Base-by-base conservation (phyloP, 2,888 invertebrate genomes). In the Acrocera orbiculus region DNA sequence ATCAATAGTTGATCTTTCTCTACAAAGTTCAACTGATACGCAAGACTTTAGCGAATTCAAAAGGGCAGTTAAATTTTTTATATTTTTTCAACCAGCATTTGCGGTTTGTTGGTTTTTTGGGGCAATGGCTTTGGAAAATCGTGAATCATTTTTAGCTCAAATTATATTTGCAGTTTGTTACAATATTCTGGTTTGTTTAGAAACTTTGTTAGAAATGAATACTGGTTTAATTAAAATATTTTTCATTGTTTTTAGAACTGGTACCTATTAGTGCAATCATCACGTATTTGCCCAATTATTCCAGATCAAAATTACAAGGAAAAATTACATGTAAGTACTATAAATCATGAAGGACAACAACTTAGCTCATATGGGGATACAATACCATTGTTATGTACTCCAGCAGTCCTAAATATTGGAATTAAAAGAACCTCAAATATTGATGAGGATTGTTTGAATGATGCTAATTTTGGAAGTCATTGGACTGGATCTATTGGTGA, bases 71-170 rank as follows among this genome's bases (percentile, higher is more conserved):
- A 69, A 70, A 48, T 55, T 73, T 4, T 67, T 76, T 30, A 66
- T 77, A 27, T 66, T 73, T n/a, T 53, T 78, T 44, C 70, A 78
- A 47, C 77, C 77, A 11, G 67, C 73, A 41, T 75, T 76, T 47
- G 72, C 73, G 9, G 68, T 77, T 14, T 72, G 75, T 45, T 79
- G 79, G 79, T 76, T 77, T 44, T 67, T 76, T 55, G 74, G 74
- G 2, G 76, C 78, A 4, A 65, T 77, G 19, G 76, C 77, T 1
- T 64, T 78, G 25, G 77, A 78, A 50, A 76, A 77, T 48, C 67
- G 72, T 3, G 59, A 66, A 3, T 68, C 69, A 45, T 69, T 66
- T 60, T 63, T 66, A 4, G 70, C 72, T 38, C 68, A 71, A 0
- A 61, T 69, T 2, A 64, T 70, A 33, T 73, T 70, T 46, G 58